Percentiles rank a stretch among this genome's conserved stretches.
phyloP scores from a whole-genome alignment of 2,888 invertebrate species.

The Leptarthrus brevirostris region DNA sequence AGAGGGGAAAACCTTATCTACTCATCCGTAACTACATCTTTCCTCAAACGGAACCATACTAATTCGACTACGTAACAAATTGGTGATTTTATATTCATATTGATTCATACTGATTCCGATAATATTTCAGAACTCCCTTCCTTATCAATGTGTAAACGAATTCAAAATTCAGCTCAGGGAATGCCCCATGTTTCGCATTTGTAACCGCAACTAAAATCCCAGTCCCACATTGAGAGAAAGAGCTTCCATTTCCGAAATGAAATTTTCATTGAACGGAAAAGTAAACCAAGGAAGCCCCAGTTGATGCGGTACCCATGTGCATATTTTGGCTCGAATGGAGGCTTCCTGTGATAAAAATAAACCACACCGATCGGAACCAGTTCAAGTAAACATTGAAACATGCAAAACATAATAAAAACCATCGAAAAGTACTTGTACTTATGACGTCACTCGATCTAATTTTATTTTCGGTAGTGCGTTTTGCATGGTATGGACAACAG shows the following conservation, averaged over 20 bases:
- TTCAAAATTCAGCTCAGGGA: slow-evolving; percentile 6
- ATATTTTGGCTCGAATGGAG: background rate
- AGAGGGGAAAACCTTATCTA: too few relatives aligned
- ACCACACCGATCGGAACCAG: slow-evolving; percentile 6
- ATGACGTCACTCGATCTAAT: slow-evolving; percentile 2
- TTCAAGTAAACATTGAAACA: background rate
- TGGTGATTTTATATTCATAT: slow-evolving; percentile 1
- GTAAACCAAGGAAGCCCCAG: background rate
- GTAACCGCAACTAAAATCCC: background rate
- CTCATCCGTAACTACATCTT: too few relatives aligned
- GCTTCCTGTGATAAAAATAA: slow-evolving; percentile 18
- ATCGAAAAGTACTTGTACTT: background rate
- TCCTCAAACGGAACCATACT: too few relatives aligned
- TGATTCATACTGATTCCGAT: too few relatives aligned
- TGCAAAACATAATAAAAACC: background rate
- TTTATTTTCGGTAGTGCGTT: background rate
- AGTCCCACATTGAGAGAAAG: background rate
- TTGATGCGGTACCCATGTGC: background rate
- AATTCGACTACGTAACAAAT: background rate
- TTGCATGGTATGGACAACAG: slow-evolving; percentile 4
- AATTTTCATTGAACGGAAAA: background rate
- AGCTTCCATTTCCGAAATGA: background rate
- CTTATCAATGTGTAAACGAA: background rate
- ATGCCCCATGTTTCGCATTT: background rate
- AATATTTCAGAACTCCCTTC: background rate